These are phyloP conservation scores for Apis laboriosa DNA, from an alignment of 1,140 invertebrate genomes.

Conservation along the genomic window DNA sequence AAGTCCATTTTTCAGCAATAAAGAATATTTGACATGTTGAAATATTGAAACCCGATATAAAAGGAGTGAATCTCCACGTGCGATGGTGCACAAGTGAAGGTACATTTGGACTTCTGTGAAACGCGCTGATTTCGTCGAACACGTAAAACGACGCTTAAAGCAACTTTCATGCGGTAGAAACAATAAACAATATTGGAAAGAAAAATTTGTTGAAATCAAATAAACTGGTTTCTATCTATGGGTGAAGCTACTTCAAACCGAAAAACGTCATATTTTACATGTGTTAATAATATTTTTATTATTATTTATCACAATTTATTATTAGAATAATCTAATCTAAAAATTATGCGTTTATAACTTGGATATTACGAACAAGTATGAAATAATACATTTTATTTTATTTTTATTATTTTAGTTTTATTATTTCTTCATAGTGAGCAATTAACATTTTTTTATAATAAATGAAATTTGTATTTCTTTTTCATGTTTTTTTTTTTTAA, in stretches of 20 bases:
- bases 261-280: background rate
- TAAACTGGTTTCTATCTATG: slow-evolving; percentile 22
- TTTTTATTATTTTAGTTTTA: background rate
- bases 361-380: background rate
- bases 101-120: slow-evolving; percentile 64
- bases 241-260: background rate
- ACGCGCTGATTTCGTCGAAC: slow-evolving; percentile 54
- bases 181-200: slow-evolving; percentile 54
- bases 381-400: background rate
- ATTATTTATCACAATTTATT: no score
- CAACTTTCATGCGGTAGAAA: slow-evolving; percentile 56
- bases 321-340: background rate
- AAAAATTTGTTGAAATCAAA: slow-evolving; percentile 49
- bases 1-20: background rate
- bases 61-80: slow-evolving; percentile 35
- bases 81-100: background rate
- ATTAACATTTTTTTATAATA: background rate
- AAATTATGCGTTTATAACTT: no score
- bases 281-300: background rate
- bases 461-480: background rate
- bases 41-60: background rate
- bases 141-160: slow-evolving; percentile 53
- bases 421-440: background rate
- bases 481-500: background rate
- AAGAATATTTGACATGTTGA: background rate